phyloP scores from a whole-genome alignment of 2,113 vertebrate genomes.

The Corapipo altera region DNA sequence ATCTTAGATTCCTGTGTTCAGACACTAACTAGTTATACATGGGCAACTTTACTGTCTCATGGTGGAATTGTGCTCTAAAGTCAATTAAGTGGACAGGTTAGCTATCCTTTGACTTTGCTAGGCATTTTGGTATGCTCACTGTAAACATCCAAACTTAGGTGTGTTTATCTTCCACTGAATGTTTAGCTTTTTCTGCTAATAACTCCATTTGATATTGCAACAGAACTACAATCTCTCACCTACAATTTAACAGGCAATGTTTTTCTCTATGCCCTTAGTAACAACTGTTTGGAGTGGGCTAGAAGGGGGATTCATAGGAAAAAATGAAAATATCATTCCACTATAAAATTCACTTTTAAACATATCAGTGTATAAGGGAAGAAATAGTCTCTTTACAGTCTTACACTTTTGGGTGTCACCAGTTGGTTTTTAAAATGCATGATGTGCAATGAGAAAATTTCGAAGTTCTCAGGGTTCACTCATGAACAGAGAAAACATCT shows the following conservation, averaged over 20 bases:
- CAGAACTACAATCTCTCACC: background rate
- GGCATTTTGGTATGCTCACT: background rate
- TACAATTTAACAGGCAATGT: background rate
- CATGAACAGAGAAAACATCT: background rate
- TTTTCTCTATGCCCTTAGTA: background rate
- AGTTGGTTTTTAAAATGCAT: background rate
- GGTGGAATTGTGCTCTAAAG: background rate
- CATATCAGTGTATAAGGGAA: background rate
- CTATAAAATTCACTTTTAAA: background rate
- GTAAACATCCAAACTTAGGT: background rate
- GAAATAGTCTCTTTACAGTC: background rate
- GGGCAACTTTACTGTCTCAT: background rate
- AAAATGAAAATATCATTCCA: background rate
- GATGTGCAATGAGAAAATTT: background rate
- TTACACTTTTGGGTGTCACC: background rate
- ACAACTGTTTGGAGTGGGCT: background rate
- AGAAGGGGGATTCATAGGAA: background rate
- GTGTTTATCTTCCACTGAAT: background rate
- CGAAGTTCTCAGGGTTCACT: background rate
- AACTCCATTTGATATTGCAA: background rate
- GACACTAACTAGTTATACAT: background rate
- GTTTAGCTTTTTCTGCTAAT: background rate
- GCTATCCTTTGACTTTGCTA: background rate
- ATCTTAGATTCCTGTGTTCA: background rate
- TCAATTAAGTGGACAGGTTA: background rate